phyloP scores from a whole-genome alignment of 2,888 invertebrate species.

The Polietes domitor region DNA sequence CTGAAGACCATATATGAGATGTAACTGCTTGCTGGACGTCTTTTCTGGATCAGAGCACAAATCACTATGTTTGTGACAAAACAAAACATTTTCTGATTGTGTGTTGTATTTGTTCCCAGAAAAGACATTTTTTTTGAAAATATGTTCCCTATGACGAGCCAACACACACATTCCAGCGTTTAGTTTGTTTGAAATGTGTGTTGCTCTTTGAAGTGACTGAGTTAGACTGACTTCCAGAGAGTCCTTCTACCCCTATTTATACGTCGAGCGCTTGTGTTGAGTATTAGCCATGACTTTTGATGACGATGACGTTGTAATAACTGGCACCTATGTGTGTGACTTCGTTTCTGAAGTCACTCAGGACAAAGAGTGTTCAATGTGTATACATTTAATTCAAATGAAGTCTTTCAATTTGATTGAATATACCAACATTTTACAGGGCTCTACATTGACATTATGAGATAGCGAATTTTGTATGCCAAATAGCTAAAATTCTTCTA shows the following conservation, averaged over 20 bases:
- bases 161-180: background rate
- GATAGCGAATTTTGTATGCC: too few species aligned
- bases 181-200: background rate
- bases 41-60: background rate
- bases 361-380: too few species aligned
- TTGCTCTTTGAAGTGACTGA: background rate
- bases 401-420: too few species aligned
- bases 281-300: background rate
- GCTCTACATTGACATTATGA: too few species aligned
- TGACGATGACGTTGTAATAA: constrained; percentile 13
- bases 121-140: background rate
- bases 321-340: background rate
- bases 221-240: background rate
- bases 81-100: too few species aligned
- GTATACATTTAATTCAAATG: too few species aligned
- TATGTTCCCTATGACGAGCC: background rate
- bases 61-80: too few species aligned
- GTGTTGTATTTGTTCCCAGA: background rate
- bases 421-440: too few species aligned
- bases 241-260: background rate
- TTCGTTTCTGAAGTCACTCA: too few species aligned
- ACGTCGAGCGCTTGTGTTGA: background rate
- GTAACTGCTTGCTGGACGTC: too few species aligned
- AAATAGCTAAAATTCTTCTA: too few species aligned
- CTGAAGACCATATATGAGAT: too few species aligned